Evolutionary conservation across 2,888 invertebrate species (phyloP).

Genomic region (Drosophila acutilabella): DNA sequence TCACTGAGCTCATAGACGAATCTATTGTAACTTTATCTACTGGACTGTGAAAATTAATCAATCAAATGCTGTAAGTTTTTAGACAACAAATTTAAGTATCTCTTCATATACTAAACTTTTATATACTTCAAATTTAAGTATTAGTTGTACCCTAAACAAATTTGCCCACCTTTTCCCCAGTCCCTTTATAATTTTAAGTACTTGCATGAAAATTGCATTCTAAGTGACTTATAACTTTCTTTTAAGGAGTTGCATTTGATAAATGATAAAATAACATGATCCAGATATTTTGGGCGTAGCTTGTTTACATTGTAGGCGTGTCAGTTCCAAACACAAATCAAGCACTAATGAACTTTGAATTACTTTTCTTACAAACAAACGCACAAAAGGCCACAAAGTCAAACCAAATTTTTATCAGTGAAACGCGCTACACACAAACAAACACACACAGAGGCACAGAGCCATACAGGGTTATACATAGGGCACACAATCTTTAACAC

Average conservation of each 20-base stretch:
- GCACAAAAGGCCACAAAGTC: slow-evolving; percentile 42
- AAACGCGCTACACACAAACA: slow-evolving; percentile 54
- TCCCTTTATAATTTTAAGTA: no score
- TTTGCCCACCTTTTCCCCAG: background rate
- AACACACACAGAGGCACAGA: background rate
- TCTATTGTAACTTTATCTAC: background rate
- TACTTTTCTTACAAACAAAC: slow-evolving; percentile 61
- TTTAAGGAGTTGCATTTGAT: slow-evolving; percentile 28
- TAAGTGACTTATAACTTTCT: slow-evolving; percentile 21
- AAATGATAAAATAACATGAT: slow-evolving; percentile 41
- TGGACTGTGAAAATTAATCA: background rate
- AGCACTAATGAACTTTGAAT: slow-evolving; percentile 70
- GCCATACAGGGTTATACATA: background rate
- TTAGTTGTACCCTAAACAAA: no score
- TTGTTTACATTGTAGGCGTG: slow-evolving; percentile 53
- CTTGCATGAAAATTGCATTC: slow-evolving; percentile 26
- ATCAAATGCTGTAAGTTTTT: no score
- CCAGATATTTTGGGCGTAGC: slow-evolving; percentile 18
- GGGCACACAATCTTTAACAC: slow-evolving; percentile 74
- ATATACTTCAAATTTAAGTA: no score
- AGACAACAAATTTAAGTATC: no score
- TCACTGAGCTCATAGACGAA: background rate
- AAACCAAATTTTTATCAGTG: slow-evolving; percentile 70
- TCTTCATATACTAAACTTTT: no score
- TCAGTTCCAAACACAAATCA: slow-evolving; percentile 23